Conservation (phyloP, 1,140 invertebrate genomes). For the Pogonomyrmex californicus region DNA sequence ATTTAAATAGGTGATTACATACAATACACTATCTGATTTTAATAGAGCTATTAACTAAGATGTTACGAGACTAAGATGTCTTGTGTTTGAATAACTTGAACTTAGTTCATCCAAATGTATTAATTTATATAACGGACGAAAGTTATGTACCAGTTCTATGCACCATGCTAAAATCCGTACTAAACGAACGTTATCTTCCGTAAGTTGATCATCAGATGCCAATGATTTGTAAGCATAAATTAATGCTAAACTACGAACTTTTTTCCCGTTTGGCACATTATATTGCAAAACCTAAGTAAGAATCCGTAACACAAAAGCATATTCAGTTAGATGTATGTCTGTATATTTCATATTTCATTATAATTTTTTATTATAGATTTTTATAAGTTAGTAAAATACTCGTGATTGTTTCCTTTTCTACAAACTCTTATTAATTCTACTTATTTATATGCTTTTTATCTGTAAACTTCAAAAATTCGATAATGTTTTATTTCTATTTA, state of each 20-base stretch:
- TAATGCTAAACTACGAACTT: slow-evolving; percentile 93
- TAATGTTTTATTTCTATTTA: neutral
- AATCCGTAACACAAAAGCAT: slow-evolving; percentile 15
- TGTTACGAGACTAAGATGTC: neutral
- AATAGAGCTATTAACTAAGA: neutral
- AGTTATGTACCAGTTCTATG: slow-evolving; percentile 94
- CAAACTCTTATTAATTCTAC: neutral
- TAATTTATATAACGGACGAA: slow-evolving; percentile 25
- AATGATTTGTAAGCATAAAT: slow-evolving; percentile 94
- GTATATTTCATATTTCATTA: slow-evolving; percentile 28
- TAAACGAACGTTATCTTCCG: slow-evolving; percentile 92
- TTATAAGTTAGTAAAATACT: neutral
- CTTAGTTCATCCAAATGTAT: neutral
- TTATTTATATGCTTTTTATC: neutral
- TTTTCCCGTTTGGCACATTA: slow-evolving; percentile 93
- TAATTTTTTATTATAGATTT: neutral
- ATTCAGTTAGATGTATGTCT: neutral
- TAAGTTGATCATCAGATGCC: slow-evolving; percentile 88
- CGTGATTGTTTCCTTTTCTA: neutral
- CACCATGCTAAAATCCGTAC: slow-evolving; percentile 97
- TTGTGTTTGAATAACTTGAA: slow-evolving; percentile 17
- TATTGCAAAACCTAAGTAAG: slow-evolving; percentile 91
- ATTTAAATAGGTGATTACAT: neutral
- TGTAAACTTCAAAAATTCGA: neutral
- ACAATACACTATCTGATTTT: too few species aligned